A percentile compares a stretch with the other conserved stretches of the same genome.
These are phyloP conservation scores for Zygaena filipendulae DNA, from an alignment of 2,888 invertebrate species.

Conservation along the genomic window DNA sequence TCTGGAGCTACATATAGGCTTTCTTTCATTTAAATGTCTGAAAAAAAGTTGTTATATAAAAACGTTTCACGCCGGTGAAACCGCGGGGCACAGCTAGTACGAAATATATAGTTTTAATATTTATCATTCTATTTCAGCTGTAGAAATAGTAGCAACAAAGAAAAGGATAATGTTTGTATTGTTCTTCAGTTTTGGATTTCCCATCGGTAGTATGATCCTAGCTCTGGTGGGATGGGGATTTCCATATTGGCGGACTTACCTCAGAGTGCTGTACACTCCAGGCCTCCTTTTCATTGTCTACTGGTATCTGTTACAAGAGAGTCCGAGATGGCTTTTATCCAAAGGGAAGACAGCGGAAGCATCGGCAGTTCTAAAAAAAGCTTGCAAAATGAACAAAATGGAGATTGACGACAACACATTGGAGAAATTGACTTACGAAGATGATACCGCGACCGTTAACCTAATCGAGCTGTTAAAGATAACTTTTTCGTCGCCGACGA, in stretches of 20 bases:
- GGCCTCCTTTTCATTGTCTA: slow-evolving; percentile 74
- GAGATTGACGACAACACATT: slow-evolving; percentile 29
- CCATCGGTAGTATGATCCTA: slow-evolving; percentile 27
- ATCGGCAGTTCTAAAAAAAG: slow-evolving; percentile 67
- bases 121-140: no score
- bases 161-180: slow-evolving; percentile 35
- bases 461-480: slow-evolving; percentile 29
- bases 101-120: no score
- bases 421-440: slow-evolving; percentile 28
- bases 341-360: slow-evolving; percentile 74
- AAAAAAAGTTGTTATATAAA: no score
- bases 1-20: no score
- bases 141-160: slow-evolving; percentile 41
- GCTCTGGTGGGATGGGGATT: slow-evolving; percentile 39
- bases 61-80: no score
- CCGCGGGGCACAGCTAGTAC: no score
- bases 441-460: slow-evolving; percentile 24
- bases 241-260: slow-evolving; percentile 75
- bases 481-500: slow-evolving; percentile 35
- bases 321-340: slow-evolving; percentile 83
- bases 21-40: no score
- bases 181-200: slow-evolving; percentile 30
- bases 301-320: slow-evolving; percentile 76
- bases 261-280: slow-evolving; percentile 75
- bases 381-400: slow-evolving; percentile 59